Evolutionary conservation across 2,888 invertebrate genomes (phyloP).

Genomic region (Vesta saturnalis): DNA sequence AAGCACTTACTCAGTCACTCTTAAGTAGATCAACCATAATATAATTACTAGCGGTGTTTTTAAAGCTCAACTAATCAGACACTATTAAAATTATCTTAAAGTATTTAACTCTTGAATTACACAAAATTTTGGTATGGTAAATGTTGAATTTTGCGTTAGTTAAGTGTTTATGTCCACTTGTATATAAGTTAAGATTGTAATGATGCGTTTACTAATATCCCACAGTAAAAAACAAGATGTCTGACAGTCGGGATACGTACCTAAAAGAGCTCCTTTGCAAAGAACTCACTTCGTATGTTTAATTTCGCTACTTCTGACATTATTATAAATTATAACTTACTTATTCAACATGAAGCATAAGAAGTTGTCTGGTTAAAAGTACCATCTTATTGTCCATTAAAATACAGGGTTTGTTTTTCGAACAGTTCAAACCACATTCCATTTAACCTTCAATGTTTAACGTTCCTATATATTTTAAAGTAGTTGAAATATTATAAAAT

Average conservation of each 20-base stretch:
- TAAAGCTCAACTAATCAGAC: neutral
- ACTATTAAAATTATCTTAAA: neutral
- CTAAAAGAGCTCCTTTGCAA: constrained; percentile 43
- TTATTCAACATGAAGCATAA: constrained; percentile 53
- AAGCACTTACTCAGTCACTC: constrained; percentile 5
- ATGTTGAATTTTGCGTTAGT: neutral
- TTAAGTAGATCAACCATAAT: neutral
- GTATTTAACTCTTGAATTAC: neutral
- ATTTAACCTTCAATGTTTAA: constrained; percentile 58
- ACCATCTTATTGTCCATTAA: constrained; percentile 60
- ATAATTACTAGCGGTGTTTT: constrained; percentile 5
- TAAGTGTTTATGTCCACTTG: neutral
- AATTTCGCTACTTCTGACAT: constrained; percentile 58
- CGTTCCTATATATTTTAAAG: constrained; percentile 56
- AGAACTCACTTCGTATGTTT: constrained; percentile 53
- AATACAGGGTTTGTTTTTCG: constrained; percentile 59
- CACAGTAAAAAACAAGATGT: neutral
- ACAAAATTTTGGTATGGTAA: neutral
- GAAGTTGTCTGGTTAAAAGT: constrained; percentile 59
- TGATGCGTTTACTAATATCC: constrained; percentile 4
- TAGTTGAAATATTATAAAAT: constrained; percentile 42
- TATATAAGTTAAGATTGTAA: constrained; percentile 15
- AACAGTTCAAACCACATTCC: constrained; percentile 58
- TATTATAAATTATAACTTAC: constrained; percentile 61
- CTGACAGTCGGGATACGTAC: constrained; percentile 12